phyloP scores from a whole-genome alignment of 2,797 vertebrate species.

The Pangasius djambal region DNA sequence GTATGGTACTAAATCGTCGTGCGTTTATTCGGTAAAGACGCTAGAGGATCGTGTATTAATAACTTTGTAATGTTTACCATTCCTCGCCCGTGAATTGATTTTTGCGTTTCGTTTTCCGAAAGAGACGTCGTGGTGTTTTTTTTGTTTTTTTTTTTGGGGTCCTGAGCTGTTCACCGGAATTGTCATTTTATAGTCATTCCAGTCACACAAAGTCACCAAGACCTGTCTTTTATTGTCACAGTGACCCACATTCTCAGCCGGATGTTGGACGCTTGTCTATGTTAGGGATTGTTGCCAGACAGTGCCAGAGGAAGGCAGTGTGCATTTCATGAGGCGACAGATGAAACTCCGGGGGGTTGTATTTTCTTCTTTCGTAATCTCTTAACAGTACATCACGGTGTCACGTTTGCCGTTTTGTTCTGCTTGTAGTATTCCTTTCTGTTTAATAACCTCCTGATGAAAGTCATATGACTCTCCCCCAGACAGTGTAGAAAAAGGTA shows the following conservation, averaged over 20 bases:
- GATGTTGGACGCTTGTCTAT: slow-evolving; percentile 25
- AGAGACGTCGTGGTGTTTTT: slow-evolving; percentile 32
- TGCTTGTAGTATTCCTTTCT: slow-evolving; percentile 13
- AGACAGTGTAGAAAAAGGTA: not conserved
- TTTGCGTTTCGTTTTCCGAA: not conserved
- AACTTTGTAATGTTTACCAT: slow-evolving; percentile 66
- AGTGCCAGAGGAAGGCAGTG: slow-evolving; percentile 18
- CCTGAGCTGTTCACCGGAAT: not conserved
- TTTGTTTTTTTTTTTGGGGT: not conserved
- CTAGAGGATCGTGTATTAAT: slow-evolving; percentile 57
- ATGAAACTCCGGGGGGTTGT: not conserved
- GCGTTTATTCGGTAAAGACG: slow-evolving; percentile 75
- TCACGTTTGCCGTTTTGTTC: slow-evolving; percentile 18
- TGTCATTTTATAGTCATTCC: not conserved
- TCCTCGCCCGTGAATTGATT: slow-evolving; percentile 62
- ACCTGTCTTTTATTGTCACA: slow-evolving; percentile 32
- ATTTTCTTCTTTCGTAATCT: slow-evolving; percentile 20
- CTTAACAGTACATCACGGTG: not conserved
- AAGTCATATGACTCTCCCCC: not conserved
- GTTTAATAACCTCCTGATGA: not conserved
- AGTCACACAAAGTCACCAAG: slow-evolving; percentile 41
- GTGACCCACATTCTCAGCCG: slow-evolving; percentile 26
- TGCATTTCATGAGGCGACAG: slow-evolving; percentile 26
- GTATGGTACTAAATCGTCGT: slow-evolving; percentile 72
- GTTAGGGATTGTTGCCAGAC: slow-evolving; percentile 35